Conservation (phyloP, 2,113 vertebrate genomes). For the Theristicus caerulescens region DNA sequence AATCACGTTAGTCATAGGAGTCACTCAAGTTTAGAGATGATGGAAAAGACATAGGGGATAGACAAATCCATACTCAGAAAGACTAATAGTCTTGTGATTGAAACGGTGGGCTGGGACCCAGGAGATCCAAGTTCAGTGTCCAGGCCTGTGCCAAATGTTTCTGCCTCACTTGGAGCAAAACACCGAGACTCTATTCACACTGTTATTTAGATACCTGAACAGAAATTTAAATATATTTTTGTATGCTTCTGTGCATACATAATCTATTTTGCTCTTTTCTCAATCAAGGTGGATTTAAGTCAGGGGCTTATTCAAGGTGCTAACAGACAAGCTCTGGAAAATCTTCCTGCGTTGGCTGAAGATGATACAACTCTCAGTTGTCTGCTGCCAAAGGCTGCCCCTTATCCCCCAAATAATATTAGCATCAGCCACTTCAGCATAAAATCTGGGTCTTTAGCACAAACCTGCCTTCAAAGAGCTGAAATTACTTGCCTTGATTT, state of each 20-base stretch:
- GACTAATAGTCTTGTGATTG: conserved; percentile 2
- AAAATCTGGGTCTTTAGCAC: conserved; percentile 23
- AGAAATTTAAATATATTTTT: not conserved
- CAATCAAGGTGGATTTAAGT: conserved; percentile 29
- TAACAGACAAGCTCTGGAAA: conserved; percentile 23
- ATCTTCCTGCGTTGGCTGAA: not conserved
- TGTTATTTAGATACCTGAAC: not conserved
- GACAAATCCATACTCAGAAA: conserved; percentile 43
- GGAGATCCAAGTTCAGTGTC: not conserved
- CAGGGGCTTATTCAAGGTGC: conserved; percentile 3
- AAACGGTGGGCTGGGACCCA: not conserved
- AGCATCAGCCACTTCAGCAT: conserved; percentile 7
- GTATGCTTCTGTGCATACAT: not conserved
- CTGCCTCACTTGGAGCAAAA: not conserved
- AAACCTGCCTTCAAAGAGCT: conserved; percentile 23
- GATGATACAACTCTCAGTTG: not conserved
- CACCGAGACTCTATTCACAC: not conserved
- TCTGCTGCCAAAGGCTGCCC: conserved; percentile 53
- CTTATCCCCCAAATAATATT: conserved; percentile 8
- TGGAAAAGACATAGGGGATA: conserved; percentile 57
- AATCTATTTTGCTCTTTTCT: conserved; percentile 12
- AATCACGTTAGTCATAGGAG: conserved; percentile 70
- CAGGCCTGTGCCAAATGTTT: not conserved
- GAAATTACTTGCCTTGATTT: not conserved
- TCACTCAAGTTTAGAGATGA: conserved; percentile 68